Evolutionary conservation across 2,888 invertebrate genomes (phyloP).

Genomic region (Meiosimyza platycephala): DNA sequence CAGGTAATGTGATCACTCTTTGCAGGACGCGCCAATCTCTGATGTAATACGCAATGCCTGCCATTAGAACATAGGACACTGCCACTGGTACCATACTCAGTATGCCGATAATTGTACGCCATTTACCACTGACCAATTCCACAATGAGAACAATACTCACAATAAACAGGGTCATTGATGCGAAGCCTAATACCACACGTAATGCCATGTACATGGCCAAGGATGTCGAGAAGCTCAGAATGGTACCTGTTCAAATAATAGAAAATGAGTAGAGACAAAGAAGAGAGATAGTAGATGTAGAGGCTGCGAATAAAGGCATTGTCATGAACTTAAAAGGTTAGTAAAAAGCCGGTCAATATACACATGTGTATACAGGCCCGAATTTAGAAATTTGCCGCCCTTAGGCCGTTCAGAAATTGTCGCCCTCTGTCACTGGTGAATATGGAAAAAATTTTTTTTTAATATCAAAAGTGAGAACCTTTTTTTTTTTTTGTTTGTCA

Average conservation of each 20-base stretch:
- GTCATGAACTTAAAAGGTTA: neutral
- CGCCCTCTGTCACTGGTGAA: no score
- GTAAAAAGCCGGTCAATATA: neutral
- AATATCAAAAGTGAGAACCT: no score
- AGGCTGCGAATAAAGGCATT: neutral
- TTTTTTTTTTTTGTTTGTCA: no score
- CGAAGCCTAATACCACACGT: conserved; percentile 73
- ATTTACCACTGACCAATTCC: conserved; percentile 74
- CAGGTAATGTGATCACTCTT: conserved; percentile 71
- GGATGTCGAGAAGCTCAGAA: conserved; percentile 72
- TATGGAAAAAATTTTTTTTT: no score
- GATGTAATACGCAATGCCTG: conserved; percentile 72
- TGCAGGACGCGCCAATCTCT: conserved; percentile 71
- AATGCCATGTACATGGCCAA: conserved; percentile 71
- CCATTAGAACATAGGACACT: conserved; percentile 71
- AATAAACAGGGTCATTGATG: conserved; percentile 73
- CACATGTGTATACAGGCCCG: no score
- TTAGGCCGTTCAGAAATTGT: no score
- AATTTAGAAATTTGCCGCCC: no score
- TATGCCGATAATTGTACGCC: conserved; percentile 75
- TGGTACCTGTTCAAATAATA: conserved; percentile 59
- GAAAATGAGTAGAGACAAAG: no score
- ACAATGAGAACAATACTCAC: conserved; percentile 78
- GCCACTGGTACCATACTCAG: conserved; percentile 74
- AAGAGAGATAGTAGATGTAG: no score